These are phyloP conservation scores for Rotaria macrura DNA, from an alignment of 2,888 invertebrate genomes.

Conservation along the genomic window DNA sequence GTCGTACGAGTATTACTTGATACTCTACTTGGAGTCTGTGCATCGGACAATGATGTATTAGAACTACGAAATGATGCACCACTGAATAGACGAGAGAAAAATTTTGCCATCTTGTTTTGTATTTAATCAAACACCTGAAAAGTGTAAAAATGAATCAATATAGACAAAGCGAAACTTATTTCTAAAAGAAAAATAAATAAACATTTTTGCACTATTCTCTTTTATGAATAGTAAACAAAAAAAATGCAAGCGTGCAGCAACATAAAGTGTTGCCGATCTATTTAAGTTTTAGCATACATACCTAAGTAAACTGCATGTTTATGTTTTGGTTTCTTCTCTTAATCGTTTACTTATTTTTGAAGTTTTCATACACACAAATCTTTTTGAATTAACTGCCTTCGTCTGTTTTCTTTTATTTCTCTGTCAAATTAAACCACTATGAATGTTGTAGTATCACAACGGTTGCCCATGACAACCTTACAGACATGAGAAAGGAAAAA, in stretches of 20 bases:
- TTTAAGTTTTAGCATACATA: neutral
- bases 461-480: neutral
- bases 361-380: neutral
- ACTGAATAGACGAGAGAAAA: neutral
- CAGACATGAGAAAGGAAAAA: neutral
- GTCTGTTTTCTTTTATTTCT: neutral
- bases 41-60: neutral
- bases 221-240: no score
- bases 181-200: no score
- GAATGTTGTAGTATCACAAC: neutral
- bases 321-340: neutral
- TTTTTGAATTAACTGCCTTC: neutral
- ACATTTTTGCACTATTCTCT: no score
- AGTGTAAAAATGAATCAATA: neutral
- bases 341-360: no score
- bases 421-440: neutral
- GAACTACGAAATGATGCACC: neutral
- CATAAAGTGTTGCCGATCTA: neutral
- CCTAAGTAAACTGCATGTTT: no score
- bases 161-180: neutral
- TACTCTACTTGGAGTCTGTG: neutral
- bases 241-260: neutral
- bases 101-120: neutral
- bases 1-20: neutral
- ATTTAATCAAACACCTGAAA: neutral